Evolutionary conservation across 2,797 vertebrate species (phyloP), one percentile per base, ranked within the genome.

Genomic region (Bucorvus abyssinicus): DNA sequence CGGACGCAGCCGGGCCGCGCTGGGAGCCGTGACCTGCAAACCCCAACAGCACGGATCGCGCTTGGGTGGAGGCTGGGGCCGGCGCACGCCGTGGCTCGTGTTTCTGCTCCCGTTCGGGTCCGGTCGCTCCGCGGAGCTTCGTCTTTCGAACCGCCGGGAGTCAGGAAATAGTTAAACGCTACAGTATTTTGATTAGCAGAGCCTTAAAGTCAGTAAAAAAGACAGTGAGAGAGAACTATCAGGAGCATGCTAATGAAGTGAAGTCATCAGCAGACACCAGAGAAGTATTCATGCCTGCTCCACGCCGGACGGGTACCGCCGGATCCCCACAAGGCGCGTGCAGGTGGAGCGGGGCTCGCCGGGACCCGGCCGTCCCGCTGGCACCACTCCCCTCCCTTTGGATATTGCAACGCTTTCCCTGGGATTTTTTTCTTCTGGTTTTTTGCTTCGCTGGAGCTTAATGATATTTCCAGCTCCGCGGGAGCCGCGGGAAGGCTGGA

Each of bases 171-270:
- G 97, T 97, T 97, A 97, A 97, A 81, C 27, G 0, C 95, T 85
- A 36, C 93, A 85, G 95, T 95, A 94, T 96, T 96, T 96, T 97
- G 96, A 97, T 96, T 97, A 97, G 95, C 94, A 97, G 96, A 97
- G 95, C 93, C 97, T 96, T 94, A 79, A 96, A 97, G 97, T 95
- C 96, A 92, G 92, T 94, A 38, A 86, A 92, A 96, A 90, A 96
- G 96, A 94, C 96, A 60, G 94, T 97, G 88, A 53, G 93, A 92
- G 97, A 89, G 94, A 97, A 96, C 95, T 97, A 91, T 96, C 96
- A 92, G 96, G 91, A 96, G 95, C 96, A 64, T 97, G 97, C 96
- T 97, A 95, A 97, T 96, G 97, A 96, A 95, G 95, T 98, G 98
- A 98, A 98, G 97, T 98, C 97, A 98, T 97, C 96, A 90, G 92